Evolutionary conservation across 2,113 vertebrate genomes (phyloP).

Genomic region (Oncorhynchus nerka): DNA sequence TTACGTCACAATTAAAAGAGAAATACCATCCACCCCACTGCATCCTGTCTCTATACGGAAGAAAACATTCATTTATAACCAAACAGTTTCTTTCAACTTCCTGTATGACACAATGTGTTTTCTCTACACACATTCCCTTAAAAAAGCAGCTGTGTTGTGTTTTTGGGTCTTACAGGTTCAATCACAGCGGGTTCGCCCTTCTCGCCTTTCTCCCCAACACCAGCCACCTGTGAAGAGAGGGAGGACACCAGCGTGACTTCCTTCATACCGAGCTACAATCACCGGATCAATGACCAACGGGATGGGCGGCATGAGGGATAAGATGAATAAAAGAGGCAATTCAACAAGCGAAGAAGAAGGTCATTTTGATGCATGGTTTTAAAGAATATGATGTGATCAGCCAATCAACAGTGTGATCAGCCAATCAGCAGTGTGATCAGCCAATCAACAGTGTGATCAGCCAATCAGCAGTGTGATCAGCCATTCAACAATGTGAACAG

Average conservation of each 20-base stretch:
- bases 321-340: background rate
- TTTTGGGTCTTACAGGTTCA: conserved; percentile 82
- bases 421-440: too few relatives aligned
- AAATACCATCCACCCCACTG: background rate
- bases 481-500: too few relatives aligned
- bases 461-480: too few relatives aligned
- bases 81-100: background rate
- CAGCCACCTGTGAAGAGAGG: conserved; percentile 73
- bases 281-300: background rate
- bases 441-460: too few relatives aligned
- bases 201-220: conserved; percentile 90
- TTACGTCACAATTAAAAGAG: too few relatives aligned
- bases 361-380: background rate
- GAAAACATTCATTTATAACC: background rate
- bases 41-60: background rate
- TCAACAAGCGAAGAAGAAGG: background rate
- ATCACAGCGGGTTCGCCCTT: conserved; percentile 96
- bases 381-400: background rate
- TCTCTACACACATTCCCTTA: background rate
- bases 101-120: background rate
- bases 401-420: too few relatives aligned
- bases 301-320: background rate
- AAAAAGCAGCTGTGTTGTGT: background rate
- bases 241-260: conserved; percentile 9
- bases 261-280: background rate